phyloP scores from a whole-genome alignment of 2,113 vertebrate genomes.

The rat (Rattus norvegicus) region DNA sequence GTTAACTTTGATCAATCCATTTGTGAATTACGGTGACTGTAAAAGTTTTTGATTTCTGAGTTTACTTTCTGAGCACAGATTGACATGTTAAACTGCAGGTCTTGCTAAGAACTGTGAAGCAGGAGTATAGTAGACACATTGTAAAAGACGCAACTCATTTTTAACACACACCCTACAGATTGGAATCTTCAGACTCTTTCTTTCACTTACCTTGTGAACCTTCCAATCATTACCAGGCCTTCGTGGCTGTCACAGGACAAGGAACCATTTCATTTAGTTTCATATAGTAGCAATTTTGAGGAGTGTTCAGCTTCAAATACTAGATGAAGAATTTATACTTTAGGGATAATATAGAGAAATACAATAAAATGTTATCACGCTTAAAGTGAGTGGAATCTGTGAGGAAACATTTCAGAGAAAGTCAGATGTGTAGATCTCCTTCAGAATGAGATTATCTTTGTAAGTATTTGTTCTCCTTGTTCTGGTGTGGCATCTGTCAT shows the following conservation, averaged over 20 bases:
- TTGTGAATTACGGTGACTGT: neutral
- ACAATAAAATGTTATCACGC: neutral
- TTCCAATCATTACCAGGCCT: neutral
- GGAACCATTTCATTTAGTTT: neutral
- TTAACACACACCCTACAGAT: neutral
- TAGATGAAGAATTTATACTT: neutral
- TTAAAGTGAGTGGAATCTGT: neutral
- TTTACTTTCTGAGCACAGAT: conserved; percentile 29
- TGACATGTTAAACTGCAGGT: neutral
- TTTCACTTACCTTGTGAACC: neutral
- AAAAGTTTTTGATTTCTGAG: neutral
- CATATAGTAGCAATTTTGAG: neutral
- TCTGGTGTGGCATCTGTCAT: neutral
- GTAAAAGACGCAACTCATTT: neutral
- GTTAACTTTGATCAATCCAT: neutral
- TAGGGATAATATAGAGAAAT: neutral
- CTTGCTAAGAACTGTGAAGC: neutral
- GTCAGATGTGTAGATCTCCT: neutral
- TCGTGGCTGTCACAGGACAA: neutral
- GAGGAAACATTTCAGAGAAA: neutral
- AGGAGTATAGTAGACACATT: neutral
- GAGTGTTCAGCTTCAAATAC: neutral
- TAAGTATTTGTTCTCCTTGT: neutral
- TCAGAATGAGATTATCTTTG: neutral
- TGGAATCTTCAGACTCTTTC: neutral